Evolutionary conservation across 2,797 vertebrate species (phyloP), one percentile per base, ranked within the genome.

Genomic region (Amniataba percoides): DNA sequence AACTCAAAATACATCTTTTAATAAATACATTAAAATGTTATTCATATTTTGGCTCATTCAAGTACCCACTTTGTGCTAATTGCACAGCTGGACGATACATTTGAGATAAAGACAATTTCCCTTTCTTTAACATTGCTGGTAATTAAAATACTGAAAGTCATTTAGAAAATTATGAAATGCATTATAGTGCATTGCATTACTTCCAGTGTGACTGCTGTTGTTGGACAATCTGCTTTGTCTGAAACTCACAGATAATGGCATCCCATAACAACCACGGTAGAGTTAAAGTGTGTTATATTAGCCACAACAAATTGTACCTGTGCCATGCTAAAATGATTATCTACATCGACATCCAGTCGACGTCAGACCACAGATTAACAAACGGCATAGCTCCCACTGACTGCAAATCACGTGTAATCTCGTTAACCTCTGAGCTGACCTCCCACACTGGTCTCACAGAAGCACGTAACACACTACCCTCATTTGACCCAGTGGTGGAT

Each of bases 381-480:
- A 19, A 76, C 51, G 58, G 36, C 23, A 56, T n/a, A 62, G 21
- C 46, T 68, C 48, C 21, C 31, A 53, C 45, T 52, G 12, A 48
- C 31, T 23, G 36, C 15, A 52, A 73, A 58, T 60, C 60, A 71
- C 67, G 65, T 12, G 8, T 31, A 75, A 88, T 75, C 74, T 66
- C 52, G 45, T 84, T 74, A 63, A 71, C 21, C 52, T 71, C 60
- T 55, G 65, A 83, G 61, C 61, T 14, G 8, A 40, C 55, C 7
- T 2, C 34, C 52, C 62, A 73, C 66, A 39, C 27, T 27, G 12
- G 7, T 66, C 46, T 49, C 49, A 72, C 43, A 77, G 43, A 2
- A 42, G 49, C 21, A 63, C 45, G 7, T 48, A 78, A 74, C 49
- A 74, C 68, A 70, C 52, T 57, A 16, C 1, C 73, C 62, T 63